Conservation (phyloP, 2,888 invertebrate genomes). For the Dastarcus helophoroides region DNA sequence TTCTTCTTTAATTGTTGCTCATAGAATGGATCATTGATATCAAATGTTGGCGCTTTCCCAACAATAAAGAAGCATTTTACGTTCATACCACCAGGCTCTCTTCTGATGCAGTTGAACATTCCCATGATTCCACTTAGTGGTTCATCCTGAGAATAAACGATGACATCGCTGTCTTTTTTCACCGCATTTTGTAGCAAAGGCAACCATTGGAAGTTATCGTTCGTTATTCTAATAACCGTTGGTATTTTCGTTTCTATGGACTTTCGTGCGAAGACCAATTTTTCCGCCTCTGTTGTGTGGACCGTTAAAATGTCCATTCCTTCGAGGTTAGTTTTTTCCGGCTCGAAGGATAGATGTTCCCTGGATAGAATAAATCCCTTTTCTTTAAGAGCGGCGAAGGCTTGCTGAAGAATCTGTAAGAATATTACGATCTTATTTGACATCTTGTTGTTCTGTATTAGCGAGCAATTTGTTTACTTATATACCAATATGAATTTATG, state of each 20-base stretch:
- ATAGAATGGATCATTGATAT: slow-evolving; percentile 51
- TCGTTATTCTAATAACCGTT: slow-evolving; percentile 39
- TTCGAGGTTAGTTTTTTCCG: slow-evolving; percentile 31
- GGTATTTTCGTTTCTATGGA: slow-evolving; percentile 30
- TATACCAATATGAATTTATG: too few species aligned
- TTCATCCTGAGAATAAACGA: slow-evolving; percentile 54
- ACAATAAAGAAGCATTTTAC: slow-evolving; percentile 45
- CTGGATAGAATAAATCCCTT: slow-evolving; percentile 50
- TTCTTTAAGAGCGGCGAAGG: too few species aligned
- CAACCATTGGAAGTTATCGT: slow-evolving; percentile 43
- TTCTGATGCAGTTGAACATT: slow-evolving; percentile 54
- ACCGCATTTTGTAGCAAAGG: slow-evolving; percentile 33
- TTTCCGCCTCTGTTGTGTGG: slow-evolving; percentile 41
- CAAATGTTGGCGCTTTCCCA: slow-evolving; percentile 52
- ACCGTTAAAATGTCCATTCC: slow-evolving; percentile 42
- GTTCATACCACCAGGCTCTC: slow-evolving; percentile 42
- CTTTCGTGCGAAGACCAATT: slow-evolving; percentile 44
- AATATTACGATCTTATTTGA: too few species aligned
- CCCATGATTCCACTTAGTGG: slow-evolving; percentile 61
- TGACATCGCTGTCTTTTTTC: slow-evolving; percentile 40
- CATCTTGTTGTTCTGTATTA: too few species aligned
- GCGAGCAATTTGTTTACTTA: too few species aligned
- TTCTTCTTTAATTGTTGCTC: slow-evolving; percentile 55
- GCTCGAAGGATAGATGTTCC: slow-evolving; percentile 42
- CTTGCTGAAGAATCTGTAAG: too few species aligned